These are phyloP conservation scores for Esox masquinongy DNA, from an alignment of 2,797 vertebrate species.

Conservation along the genomic window DNA sequence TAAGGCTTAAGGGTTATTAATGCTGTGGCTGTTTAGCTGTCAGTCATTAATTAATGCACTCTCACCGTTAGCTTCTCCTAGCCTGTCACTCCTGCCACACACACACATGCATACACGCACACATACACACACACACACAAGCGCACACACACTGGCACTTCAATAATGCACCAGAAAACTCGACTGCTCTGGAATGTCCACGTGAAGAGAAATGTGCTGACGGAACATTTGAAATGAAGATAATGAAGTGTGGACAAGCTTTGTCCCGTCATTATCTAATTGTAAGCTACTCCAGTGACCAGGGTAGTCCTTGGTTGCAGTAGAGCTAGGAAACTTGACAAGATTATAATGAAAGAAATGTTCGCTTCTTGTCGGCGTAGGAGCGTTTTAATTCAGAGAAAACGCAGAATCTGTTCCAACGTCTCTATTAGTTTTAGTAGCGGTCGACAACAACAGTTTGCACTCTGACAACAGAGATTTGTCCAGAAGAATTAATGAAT, in stretches of 20 bases:
- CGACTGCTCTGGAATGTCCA: neutral
- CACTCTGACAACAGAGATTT: neutral
- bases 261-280: neutral
- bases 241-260: neutral
- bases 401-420: neutral
- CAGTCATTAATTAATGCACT: constrained; percentile 75
- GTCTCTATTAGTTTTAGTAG: neutral
- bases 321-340: neutral
- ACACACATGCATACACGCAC: constrained; percentile 25
- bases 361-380: neutral
- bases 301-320: neutral
- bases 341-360: neutral
- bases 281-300: neutral
- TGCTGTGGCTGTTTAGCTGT: constrained; percentile 68
- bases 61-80: constrained; percentile 46
- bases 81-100: constrained; percentile 52
- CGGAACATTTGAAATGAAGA: neutral
- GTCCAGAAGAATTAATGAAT: no score
- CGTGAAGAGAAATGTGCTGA: neutral
- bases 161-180: neutral
- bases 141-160: constrained; percentile 13
- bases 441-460: constrained; percentile 7
- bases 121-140: constrained; percentile 15
- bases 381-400: neutral
- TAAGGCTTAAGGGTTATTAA: constrained; percentile 75